phyloP scores from a whole-genome alignment of 2,888 invertebrate species.

The Agelastica alni region DNA sequence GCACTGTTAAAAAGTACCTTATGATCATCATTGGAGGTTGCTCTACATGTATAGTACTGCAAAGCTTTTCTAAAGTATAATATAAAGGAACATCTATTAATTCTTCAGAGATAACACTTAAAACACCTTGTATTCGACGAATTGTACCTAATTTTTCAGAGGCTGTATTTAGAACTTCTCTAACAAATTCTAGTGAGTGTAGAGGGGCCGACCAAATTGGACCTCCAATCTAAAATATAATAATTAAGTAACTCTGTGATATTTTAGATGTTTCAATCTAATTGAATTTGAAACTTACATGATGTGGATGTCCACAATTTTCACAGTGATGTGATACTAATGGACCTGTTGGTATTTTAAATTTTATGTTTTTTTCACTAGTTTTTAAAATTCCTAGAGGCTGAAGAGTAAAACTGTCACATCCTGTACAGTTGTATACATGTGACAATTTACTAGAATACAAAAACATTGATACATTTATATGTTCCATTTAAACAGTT shows the following conservation, averaged over 20 bases:
- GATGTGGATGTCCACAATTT: slow-evolving; percentile 76
- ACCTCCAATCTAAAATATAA: slow-evolving; percentile 73
- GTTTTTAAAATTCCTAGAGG: slow-evolving; percentile 71
- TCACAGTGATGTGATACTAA: slow-evolving; percentile 69
- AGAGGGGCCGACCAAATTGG: slow-evolving; percentile 93
- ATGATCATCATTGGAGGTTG: slow-evolving; percentile 72
- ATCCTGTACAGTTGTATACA: slow-evolving; percentile 90
- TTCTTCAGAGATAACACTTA: slow-evolving; percentile 84
- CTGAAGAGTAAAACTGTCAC: slow-evolving; percentile 78
- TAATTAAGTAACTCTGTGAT: neutral
- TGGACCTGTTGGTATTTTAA: slow-evolving; percentile 71
- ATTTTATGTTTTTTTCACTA: slow-evolving; percentile 66
- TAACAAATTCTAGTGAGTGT: slow-evolving; percentile 79
- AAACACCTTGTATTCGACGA: slow-evolving; percentile 77
- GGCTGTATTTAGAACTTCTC: slow-evolving; percentile 62
- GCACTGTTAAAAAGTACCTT: slow-evolving; percentile 58
- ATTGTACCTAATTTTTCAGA: slow-evolving; percentile 66
- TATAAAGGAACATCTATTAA: slow-evolving; percentile 83
- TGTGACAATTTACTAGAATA: slow-evolving; percentile 76
- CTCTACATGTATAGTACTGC: slow-evolving; percentile 71
- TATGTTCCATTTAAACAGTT: too few species aligned
- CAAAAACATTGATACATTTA: neutral
- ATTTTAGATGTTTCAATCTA: neutral
- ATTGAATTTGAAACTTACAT: slow-evolving; percentile 59
- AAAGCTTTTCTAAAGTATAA: slow-evolving; percentile 80